Conservation (phyloP, 1,140 invertebrate genomes). For the Pseudoatta argentina region DNA sequence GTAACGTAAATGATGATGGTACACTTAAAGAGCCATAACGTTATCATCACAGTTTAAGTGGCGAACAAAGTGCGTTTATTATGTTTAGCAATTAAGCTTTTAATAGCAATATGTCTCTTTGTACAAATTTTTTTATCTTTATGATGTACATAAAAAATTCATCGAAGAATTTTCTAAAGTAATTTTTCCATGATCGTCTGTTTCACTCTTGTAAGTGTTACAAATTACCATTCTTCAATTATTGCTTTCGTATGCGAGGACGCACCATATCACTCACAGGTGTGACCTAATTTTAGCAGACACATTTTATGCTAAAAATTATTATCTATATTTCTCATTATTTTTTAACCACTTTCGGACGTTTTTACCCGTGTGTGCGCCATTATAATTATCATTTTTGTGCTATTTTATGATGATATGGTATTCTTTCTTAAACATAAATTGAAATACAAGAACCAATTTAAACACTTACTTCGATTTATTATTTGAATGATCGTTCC, state of each 20-base stretch:
- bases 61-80: conserved; percentile 23
- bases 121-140: conserved; percentile 9
- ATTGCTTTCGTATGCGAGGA: neutral
- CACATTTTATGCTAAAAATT: conserved; percentile 1
- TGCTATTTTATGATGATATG: neutral
- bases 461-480: neutral
- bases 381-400: conserved; percentile 25
- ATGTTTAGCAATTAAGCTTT: neutral
- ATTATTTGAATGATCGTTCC: neutral
- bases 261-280: neutral
- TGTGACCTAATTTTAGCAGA: neutral
- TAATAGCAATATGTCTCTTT: neutral
- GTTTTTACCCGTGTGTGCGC: neutral
- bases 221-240: conserved; percentile 10
- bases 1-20: conserved; percentile 14
- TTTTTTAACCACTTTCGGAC: conserved; percentile 17
- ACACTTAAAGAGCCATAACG: conserved; percentile 15
- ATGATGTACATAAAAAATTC: neutral
- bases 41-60: conserved; percentile 8
- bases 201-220: neutral
- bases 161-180: neutral
- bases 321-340: neutral
- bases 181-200: neutral
- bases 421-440: neutral
- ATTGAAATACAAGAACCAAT: neutral